Percentiles rank a stretch among this genome's conserved stretches.
phyloP scores from a whole-genome alignment of 2,113 vertebrate genomes.

The Ivindomyrus marchei region DNA sequence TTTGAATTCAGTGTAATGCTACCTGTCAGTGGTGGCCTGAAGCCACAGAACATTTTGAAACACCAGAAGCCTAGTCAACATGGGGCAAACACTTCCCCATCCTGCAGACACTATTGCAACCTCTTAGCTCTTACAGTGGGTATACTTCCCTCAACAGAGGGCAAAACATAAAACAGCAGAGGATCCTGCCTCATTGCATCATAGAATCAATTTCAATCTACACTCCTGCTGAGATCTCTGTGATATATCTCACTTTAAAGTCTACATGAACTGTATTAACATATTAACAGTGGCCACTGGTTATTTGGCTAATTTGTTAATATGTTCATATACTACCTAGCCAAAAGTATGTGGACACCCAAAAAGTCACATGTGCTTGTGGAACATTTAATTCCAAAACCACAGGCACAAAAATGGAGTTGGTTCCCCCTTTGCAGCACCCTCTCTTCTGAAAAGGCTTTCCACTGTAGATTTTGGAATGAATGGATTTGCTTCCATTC shows the following conservation, averaged over 20 bases:
- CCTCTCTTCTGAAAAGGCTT: too few relatives aligned
- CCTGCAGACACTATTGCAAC: background rate
- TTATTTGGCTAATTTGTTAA: background rate
- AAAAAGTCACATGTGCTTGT: too few relatives aligned
- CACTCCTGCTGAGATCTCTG: background rate
- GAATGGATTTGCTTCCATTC: background rate
- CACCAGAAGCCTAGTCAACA: background rate
- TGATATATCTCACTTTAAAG: background rate
- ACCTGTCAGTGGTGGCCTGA: background rate
- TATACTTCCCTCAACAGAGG: background rate
- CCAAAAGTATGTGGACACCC: background rate
- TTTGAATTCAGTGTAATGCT: background rate
- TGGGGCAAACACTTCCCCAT: background rate
- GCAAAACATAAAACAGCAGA: background rate
- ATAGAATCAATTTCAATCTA: background rate
- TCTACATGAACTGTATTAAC: background rate
- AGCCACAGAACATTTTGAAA: background rate
- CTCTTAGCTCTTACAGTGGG: background rate
- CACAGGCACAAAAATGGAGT: too few relatives aligned
- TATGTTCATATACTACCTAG: background rate
- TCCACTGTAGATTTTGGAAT: background rate
- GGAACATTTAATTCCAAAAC: too few relatives aligned
- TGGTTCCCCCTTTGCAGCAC: background rate
- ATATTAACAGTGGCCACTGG: background rate
- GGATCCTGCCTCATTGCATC: background rate